Evolutionary conservation across 2,888 invertebrate genomes (phyloP), one percentile per base, ranked within the genome.

Genomic region (Drosophila macrospina): DNA sequence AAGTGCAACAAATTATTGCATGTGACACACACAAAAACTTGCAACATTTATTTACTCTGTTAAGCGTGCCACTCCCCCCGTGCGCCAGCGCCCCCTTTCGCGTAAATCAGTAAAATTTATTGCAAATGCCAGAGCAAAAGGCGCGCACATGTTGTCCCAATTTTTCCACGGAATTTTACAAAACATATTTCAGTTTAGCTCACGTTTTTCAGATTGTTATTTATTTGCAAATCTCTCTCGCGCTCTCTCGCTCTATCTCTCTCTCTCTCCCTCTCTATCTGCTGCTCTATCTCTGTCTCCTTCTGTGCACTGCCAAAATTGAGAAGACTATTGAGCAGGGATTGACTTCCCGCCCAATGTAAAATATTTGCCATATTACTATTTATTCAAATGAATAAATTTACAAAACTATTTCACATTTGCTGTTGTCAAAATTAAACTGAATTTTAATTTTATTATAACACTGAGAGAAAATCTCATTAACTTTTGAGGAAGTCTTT

Each of bases 111-210:
- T 24, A 24, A 65, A 86, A 83, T 86, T 86, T 83, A 83, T 86
- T 75, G 71, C 83, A 54, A 85, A 78, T 66, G 65, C 75, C 77
- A 80, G 63, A 67, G 74, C 61, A 77, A 82, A 69, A 71, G 77
- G 82, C 86, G 83, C 80, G 68, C 86, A 86, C 86, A 86, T 86
- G 86, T 86, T 86, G 83, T 72, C 73, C 77, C 82, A 77, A 77
- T 78, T 69, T 82, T 75, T 72, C 45, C 60, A 67, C 71, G 68
- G 61, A 73, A 81, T 74, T 74, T 71, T 15, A 44, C 66, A 61
- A 80, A 82, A 78, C 78, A 82, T 78, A 85, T 85, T 83, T 85
- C 74, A 78, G 70, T 80, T 79, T 54, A 68, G 47, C 68, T 82
- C 80, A 77, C 80, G 82, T 78, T 65, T 62, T 41, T 47, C 63